Base-by-base conservation (phyloP, 2,113 vertebrate genomes). In the Helogale parvula region DNA sequence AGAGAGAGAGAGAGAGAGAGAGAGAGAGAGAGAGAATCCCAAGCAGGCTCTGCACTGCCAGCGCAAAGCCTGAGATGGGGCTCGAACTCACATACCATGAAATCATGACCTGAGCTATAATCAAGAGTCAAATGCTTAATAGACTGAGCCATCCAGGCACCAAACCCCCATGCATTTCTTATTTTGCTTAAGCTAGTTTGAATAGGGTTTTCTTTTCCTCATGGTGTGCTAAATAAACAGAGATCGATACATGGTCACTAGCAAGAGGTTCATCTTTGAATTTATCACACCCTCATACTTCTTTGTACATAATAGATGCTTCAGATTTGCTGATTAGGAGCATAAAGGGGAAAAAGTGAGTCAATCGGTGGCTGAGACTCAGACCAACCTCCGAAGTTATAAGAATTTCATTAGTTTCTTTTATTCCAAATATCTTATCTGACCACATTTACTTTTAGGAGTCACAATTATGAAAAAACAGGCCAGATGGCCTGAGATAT, bases 401-500 rank as follows among this genome's bases (percentile, higher is more conserved):
- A 63, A 45, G 41, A 85, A 60, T 96, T 79, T 66, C 25, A 74
- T 38, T 31, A 25, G 15, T 66, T 95, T 86, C 65, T 85, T 94
- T 94, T 82, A 47, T 81, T 91, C 60, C 88, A 50, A 66, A 5
- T 71, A n/a, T 41, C 19, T 80, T 96, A 41, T 69, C 23, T 5
- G 31, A 65, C 47, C 21, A 71, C 27, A 15, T 80, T 95, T 89
- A 47, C 25, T 88, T 77, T 84, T 52, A 77, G 41, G 68, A 95
- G 94, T 88, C 52, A 88, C 57, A 79, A 14, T 68, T 41, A 79
- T 52, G 33, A 90, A 86, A 95, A 96, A 85, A 57, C 17, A 95
- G 77, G 7, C 41, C 89, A 97, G 89, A 95, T 95, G 90, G 88
- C 81, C 93, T 94, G 94, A 93, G 65, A 88, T 85, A 11, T 35